Evolutionary conservation across 2,797 vertebrate species (phyloP), one percentile per base, ranked within the genome.

Genomic region (Columba guinea): DNA sequence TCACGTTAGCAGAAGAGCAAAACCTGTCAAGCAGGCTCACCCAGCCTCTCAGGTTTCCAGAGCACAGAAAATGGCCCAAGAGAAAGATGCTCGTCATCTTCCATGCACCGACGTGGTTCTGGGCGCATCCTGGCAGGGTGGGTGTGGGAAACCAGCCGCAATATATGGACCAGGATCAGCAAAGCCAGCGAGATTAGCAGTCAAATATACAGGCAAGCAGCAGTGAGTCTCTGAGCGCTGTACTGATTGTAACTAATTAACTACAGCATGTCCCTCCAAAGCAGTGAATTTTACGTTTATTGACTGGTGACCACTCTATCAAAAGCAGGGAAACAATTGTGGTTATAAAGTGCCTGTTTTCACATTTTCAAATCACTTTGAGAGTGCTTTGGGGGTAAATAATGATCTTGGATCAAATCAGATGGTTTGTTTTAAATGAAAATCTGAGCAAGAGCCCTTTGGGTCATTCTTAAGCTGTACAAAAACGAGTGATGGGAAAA

Each of bases 291-390:
- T 92, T 84, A 96, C 17, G 0, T 90, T 89, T 93, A 62, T 71
- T 91, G 85, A 91, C 83, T 84, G 88, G 84, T 90, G 94, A 85
- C 94, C 90, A 63, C 68, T 83, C 59, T 77, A 18, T 95, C 92
- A 95, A 94, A 96, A 68, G 70, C 71, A 91, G 37, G 46, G 32
- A 90, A 91, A 84, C 93, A 87, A 84, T 1, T 77, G 65, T 70
- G 91, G 85, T 89, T 88, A 87, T 68, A 93, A 96, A 93, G n/a
- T 60, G 80, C 41, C 34, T 91, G 74, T 90, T 96, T 96, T 87
- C 88, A 94, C 59, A n/a, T 27, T 53, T 86, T 90, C 84, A 89
- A 37, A 94, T 80, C 74, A 89, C 63, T 83, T 41, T 14, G 44
- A 79, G 69, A 74, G 22, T 49, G 55, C 90, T 94, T 92, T 75